Evolutionary conservation across 64 coral and sea anemone genomes (phyloP).

Genomic region (Hydrozoanthus tunicans): DNA sequence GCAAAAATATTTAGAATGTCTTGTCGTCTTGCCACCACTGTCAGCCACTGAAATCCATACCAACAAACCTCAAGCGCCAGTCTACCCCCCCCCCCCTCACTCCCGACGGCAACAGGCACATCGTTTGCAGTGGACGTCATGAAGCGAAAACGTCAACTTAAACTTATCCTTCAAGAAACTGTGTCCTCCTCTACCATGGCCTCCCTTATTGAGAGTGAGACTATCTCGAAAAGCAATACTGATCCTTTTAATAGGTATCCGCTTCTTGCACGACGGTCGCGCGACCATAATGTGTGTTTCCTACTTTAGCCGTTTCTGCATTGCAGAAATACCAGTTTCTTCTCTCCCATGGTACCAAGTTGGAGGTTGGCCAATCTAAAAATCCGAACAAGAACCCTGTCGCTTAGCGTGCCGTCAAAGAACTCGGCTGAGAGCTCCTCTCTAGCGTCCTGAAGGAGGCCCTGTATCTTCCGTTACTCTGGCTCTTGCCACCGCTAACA

Average conservation of each 20-base stretch:
- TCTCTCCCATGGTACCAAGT: background rate
- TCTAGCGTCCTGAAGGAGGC: slow-evolving; percentile 3
- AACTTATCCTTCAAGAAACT: slow-evolving; percentile 13
- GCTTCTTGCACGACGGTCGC: background rate
- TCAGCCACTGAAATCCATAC: slow-evolving; percentile 37
- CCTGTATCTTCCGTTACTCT: background rate
- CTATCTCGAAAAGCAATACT: background rate
- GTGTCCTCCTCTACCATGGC: slow-evolving; percentile 24
- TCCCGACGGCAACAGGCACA: background rate
- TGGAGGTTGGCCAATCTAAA: background rate
- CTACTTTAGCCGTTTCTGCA: background rate
- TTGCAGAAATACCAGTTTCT: background rate
- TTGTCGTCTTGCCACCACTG: slow-evolving; percentile 37
- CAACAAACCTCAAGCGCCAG: slow-evolving; percentile 24
- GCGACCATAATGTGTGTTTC: background rate
- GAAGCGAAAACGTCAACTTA: background rate
- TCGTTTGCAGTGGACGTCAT: slow-evolving; percentile 1
- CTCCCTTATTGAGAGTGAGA: slow-evolving; percentile 1
- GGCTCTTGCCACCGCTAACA: slow-evolving; percentile 6
- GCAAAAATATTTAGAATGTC: background rate
- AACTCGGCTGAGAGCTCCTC: slow-evolving; percentile 12
- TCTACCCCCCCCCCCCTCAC: background rate
- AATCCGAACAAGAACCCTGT: background rate
- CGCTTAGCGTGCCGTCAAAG: background rate
- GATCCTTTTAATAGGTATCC: background rate